Conservation (phyloP, 2,888 invertebrate species). For the Apamea crenata region DNA sequence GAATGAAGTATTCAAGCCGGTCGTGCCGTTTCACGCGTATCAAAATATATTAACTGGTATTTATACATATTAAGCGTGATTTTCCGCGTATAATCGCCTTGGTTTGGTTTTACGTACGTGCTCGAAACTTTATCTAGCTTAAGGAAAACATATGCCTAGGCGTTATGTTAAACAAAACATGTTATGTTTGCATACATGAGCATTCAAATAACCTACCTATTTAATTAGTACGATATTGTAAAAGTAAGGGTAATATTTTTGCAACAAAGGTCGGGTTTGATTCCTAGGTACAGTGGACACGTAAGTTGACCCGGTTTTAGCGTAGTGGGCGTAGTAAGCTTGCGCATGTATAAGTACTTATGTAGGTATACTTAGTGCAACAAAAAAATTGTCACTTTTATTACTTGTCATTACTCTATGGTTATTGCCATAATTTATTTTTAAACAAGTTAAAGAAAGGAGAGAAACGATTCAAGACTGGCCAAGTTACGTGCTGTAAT, state of each 20-base stretch:
- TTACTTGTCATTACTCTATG: no score
- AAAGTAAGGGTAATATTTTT: not conserved
- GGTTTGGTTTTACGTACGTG: slow-evolving; percentile 25
- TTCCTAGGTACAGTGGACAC: not conserved
- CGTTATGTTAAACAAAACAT: slow-evolving; percentile 15
- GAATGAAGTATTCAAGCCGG: not conserved
- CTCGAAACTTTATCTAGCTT: slow-evolving; percentile 12
- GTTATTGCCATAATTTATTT: no score
- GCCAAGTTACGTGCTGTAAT: not conserved
- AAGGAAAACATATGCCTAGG: slow-evolving; percentile 5
- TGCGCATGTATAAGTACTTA: no score
- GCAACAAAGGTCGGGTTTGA: not conserved
- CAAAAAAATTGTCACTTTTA: no score
- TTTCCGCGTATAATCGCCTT: slow-evolving; percentile 26
- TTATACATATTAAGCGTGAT: slow-evolving; percentile 42
- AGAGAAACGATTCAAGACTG: no score
- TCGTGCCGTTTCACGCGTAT: slow-evolving; percentile 15
- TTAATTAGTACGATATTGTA: not conserved
- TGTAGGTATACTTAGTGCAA: no score
- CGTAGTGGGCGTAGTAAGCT: no score
- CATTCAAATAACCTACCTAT: not conserved
- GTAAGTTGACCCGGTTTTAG: no score
- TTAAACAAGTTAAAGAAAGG: no score
- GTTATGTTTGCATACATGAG: not conserved
- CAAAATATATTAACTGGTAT: not conserved